Evolutionary conservation across 2,113 vertebrate species (phyloP).

Genomic region (Laticauda colubrina): DNA sequence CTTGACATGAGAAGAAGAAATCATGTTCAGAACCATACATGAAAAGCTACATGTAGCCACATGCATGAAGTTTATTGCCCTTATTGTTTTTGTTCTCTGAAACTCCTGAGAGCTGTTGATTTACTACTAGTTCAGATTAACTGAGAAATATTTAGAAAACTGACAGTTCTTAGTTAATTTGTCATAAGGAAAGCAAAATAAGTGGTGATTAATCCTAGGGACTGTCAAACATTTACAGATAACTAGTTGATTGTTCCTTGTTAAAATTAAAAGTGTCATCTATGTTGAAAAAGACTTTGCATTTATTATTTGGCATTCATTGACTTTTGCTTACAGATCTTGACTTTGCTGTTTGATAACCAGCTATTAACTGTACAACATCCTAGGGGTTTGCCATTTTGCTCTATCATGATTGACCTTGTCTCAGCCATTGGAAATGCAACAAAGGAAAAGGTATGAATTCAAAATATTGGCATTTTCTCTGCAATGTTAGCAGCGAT

Average conservation of each 20-base stretch:
- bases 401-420: constrained; percentile 72
- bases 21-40: background rate
- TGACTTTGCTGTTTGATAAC: constrained; percentile 31
- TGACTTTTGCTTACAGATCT: constrained; percentile 39
- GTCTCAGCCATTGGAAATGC: constrained; percentile 58
- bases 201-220: constrained; percentile 18
- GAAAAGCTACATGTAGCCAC: background rate
- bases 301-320: constrained; percentile 16
- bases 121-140: background rate
- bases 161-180: background rate
- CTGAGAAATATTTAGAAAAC: constrained; percentile 36
- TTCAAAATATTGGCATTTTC: constrained; percentile 76
- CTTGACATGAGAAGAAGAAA: background rate
- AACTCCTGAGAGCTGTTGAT: background rate
- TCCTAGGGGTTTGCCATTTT: constrained; percentile 32
- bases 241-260: constrained; percentile 2
- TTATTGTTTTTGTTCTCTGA: background rate
- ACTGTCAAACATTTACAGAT: constrained; percentile 4
- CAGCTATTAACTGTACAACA: constrained; percentile 43
- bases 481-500: constrained; percentile 62
- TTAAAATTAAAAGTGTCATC: constrained; percentile 34
- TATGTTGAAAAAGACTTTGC: constrained; percentile 8
- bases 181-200: background rate
- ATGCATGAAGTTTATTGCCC: background rate
- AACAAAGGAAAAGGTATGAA: constrained; percentile 68